Percentiles rank a stretch among this genome's conserved stretches.
Evolutionary conservation across 2,888 invertebrate genomes (phyloP).

Genomic region (Seira sanloemensis): DNA sequence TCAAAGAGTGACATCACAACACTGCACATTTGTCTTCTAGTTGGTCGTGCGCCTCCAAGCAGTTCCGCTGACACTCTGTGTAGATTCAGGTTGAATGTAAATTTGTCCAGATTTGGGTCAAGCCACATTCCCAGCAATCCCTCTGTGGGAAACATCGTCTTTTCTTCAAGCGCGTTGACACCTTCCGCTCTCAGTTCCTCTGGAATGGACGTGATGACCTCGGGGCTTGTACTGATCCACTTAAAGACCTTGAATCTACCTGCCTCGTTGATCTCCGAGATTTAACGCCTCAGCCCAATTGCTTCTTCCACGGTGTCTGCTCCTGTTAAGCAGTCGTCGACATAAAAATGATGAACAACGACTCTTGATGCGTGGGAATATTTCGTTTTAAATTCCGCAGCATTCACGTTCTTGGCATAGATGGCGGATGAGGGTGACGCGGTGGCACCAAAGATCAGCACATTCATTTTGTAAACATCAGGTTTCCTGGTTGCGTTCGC

Average conservation of each 20-base stretch:
- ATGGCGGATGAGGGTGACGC: slow-evolving; percentile 57
- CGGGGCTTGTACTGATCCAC: slow-evolving; percentile 25
- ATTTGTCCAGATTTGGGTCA: slow-evolving; percentile 3
- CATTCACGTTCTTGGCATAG: slow-evolving; percentile 36
- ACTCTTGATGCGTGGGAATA: slow-evolving; percentile 30
- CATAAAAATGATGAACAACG: slow-evolving; percentile 28
- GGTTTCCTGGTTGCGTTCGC: neutral
- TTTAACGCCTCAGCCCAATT: slow-evolving; percentile 14
- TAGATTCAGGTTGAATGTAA: slow-evolving; percentile 20
- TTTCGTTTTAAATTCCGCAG: neutral
- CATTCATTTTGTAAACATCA: slow-evolving; percentile 23
- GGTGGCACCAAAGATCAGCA: slow-evolving; percentile 54
- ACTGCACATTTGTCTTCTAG: slow-evolving; percentile 10
- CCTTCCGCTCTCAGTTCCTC: slow-evolving; percentile 7
- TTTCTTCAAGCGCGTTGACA: slow-evolving; percentile 6
- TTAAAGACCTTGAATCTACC: slow-evolving; percentile 42
- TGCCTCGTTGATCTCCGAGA: neutral
- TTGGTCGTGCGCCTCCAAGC: neutral
- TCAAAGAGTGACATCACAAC: slow-evolving; percentile 37
- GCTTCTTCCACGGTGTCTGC: slow-evolving; percentile 13
- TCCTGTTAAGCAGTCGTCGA: slow-evolving; percentile 43
- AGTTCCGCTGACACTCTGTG: neutral
- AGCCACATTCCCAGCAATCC: slow-evolving; percentile 29
- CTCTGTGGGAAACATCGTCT: neutral
- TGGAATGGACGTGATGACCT: slow-evolving; percentile 22